Base-by-base conservation (phyloP, 2,113 vertebrate species). In the Pampusana beccarii region DNA sequence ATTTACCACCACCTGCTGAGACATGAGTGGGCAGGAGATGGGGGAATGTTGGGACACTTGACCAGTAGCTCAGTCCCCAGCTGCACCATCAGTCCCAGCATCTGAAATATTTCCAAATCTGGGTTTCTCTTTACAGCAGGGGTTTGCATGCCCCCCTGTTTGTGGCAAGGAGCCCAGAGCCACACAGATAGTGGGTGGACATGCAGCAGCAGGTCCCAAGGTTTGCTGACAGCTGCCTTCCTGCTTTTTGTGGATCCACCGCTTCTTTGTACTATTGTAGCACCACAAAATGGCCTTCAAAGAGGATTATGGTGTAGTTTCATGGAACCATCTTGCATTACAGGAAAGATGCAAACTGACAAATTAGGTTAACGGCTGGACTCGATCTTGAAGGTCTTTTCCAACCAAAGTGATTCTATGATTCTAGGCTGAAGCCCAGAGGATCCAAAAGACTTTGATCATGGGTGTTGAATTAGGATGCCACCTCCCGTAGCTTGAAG, bases 151-250 rank as follows among this genome's bases (percentile, higher is more conserved):
- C 3, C 44, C 62, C 26, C 16, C 58, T 64, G 34, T 33, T 12
- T 4, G 4, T 21, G 34, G 21, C 1, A 2, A 10, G 13, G 85
- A 69, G 48, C 62, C 23, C 69, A 42, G 20, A 61, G 50, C 40
- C 16, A 1, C 2, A 3, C 11, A 20, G 51, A n/a, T 61, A 23
- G 8, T 0, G 1, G n/a, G 10, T 16, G 36, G 38, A 13, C 21
- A 12, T 2, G 9, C 4, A 36, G 34, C 21, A 81, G 50, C 14
- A 54, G 71, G 31, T 25, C 29, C 14, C 48, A 23, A 7, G 31
- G 12, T 36, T n/a, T 91, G 50, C 54, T 72, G 62, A 44, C 60
- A 73, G 13, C 40, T 58, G 23, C 73, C 53, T 66, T 51, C 70
- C 16, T 8, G 10, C 28, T 46, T 46, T 46, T 11, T 4, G 7